Evolutionary conservation across 2,797 vertebrate species (phyloP), one percentile per base, ranked within the genome.

Genomic region (Podargus strigoides): DNA sequence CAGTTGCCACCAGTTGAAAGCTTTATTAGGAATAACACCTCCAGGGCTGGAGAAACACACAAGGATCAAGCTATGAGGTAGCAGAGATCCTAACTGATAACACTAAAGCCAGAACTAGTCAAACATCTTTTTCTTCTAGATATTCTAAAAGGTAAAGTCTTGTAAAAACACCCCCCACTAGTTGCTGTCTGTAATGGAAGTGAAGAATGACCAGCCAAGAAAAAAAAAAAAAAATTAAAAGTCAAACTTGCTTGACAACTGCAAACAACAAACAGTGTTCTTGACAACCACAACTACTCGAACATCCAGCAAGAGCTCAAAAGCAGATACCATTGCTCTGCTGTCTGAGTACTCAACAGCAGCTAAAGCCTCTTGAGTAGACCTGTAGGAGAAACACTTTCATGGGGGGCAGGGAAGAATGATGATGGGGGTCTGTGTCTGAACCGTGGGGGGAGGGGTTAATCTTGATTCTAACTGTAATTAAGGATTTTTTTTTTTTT

Each of bases 311-410:
- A 64, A 30, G 27, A 78, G 52, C 21, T 58, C 78, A 60, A 24
- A n/a, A 73, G 46, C 12, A 10, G 14, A 12, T 14, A 14, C 17
- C 21, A 4, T 3, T 62, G 46, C 49, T 60, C 30, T 46, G 19
- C 55, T 52, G 23, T 4, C 52, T 3, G 8, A 44, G n/a, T 24
- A 32, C 24, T 9, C 1, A 0, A 12, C 0, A 60, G 28, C 0
- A 3, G 27, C 7, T 44, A 52, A 32, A 36, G 47, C 41, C 34
- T 53, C 21, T 4, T 11, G 11, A 39, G 10, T 0, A 69, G 17
- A 5, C 37, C 11, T 39, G 34, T 24, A 47, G 34, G 50, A 41
- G 66, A 56, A 85, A 39, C n/a, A 19, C 8, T 18, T 66, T 16
- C 9, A 23, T 21, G 28, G 5, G 4, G 10, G 12, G 9, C 3